Evolutionary conservation across 2,797 vertebrate species (phyloP).

Genomic region (Tenualosa thibaudeaui): DNA sequence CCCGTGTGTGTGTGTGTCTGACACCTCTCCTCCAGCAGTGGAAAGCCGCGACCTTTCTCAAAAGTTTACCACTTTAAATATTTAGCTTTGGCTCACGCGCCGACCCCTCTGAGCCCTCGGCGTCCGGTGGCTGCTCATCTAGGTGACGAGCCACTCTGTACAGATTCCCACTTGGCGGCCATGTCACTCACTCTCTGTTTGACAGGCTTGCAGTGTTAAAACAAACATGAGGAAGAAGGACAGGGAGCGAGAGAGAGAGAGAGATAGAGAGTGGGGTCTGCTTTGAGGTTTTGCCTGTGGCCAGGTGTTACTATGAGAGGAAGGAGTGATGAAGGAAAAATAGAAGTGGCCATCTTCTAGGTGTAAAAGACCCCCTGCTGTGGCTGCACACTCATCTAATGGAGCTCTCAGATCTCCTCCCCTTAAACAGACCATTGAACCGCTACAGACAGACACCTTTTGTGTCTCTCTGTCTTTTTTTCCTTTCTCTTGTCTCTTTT

Average conservation of each 20-base stretch:
- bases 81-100: constrained; percentile 82
- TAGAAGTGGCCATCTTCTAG: neutral
- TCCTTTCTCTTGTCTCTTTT: too few species aligned
- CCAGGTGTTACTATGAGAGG: neutral
- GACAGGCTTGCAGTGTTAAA: constrained; percentile 79
- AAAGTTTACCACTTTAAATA: constrained; percentile 87
- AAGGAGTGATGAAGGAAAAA: neutral
- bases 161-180: constrained; percentile 53
- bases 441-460: neutral
- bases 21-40: constrained; percentile 69
- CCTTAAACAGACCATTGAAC: neutral
- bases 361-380: neutral
- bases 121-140: constrained; percentile 74
- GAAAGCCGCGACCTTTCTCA: constrained; percentile 80
- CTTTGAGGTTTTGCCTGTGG: neutral
- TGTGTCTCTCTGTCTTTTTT: neutral
- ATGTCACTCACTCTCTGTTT: constrained; percentile 73
- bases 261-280: neutral
- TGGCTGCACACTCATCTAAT: neutral
- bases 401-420: neutral
- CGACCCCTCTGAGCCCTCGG: constrained; percentile 77
- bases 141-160: constrained; percentile 68
- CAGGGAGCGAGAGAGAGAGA: neutral
- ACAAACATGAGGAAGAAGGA: constrained; percentile 70
- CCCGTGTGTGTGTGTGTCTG: constrained; percentile 49